Evolutionary conservation across 1,140 invertebrate genomes (phyloP).

Genomic region (Aphelenchoides fujianensis): DNA sequence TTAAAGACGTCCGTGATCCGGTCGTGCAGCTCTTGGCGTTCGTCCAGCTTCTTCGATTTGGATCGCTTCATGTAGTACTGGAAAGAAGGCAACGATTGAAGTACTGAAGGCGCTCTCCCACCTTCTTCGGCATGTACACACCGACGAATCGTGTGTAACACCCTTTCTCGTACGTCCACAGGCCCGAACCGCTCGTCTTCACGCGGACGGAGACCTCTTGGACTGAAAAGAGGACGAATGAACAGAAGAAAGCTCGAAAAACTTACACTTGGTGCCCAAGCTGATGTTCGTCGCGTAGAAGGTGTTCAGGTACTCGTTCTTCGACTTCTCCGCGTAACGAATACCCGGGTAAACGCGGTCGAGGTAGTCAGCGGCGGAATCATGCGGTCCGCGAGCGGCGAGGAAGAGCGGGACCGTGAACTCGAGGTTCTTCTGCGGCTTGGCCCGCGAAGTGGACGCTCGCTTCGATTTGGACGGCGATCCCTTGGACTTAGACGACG

Average conservation of each 20-base stretch:
- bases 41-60: background rate
- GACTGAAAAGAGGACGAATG: background rate
- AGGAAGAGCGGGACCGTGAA: background rate
- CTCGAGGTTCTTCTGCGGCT: too few relatives aligned
- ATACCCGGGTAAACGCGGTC: background rate
- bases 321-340: background rate
- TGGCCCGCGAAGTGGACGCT: too few relatives aligned
- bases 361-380: constrained; percentile 4
- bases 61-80: too few relatives aligned
- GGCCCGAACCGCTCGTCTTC: background rate
- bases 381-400: background rate
- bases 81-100: background rate
- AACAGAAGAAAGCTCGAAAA: background rate
- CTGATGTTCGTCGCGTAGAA: background rate
- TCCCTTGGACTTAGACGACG: too few relatives aligned
- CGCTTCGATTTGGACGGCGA: too few relatives aligned
- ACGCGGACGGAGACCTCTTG: background rate
- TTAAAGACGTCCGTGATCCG: background rate
- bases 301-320: constrained; percentile 2
- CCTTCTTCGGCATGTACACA: background rate
- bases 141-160: background rate
- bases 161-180: background rate
- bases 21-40: background rate
- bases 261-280: background rate
- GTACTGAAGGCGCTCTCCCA: background rate